Percentiles rank a stretch among this genome's conserved stretches.
Evolutionary conservation across 2,113 vertebrate species (phyloP).

Genomic region (Phalacrocorax carbo): DNA sequence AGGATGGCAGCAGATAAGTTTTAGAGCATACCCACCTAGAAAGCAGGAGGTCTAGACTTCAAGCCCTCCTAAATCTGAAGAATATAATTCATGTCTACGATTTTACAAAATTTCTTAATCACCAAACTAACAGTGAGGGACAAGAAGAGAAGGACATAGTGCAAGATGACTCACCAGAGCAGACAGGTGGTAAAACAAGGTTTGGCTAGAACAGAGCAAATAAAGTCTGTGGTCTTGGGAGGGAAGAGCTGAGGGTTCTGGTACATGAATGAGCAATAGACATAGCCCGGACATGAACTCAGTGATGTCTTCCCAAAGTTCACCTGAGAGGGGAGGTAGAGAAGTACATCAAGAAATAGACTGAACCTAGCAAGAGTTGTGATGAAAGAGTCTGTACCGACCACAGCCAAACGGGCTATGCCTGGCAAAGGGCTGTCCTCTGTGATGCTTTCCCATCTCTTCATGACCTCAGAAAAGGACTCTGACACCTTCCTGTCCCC

Average conservation of each 20-base stretch:
- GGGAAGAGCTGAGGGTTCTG: neutral
- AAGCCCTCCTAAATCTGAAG: neutral
- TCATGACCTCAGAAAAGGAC: rapidly evolving
- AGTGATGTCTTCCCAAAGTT: neutral
- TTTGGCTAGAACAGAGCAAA: neutral
- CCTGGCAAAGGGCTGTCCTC: neutral
- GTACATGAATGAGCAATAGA: neutral
- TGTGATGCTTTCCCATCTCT: neutral
- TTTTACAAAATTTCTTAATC: neutral
- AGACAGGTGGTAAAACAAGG: neutral
- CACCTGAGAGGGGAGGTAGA: neutral
- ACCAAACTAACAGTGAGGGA: neutral
- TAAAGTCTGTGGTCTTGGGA: neutral
- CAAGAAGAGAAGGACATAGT: neutral
- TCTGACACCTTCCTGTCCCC: neutral
- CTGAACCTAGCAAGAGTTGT: neutral
- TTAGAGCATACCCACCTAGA: neutral
- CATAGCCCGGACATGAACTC: neutral
- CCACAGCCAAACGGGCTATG: neutral
- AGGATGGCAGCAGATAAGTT: neutral
- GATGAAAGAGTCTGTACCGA: rapidly evolving
- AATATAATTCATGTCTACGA: neutral
- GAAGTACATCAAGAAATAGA: neutral
- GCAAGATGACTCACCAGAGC: neutral
- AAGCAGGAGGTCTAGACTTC: neutral